Evolutionary conservation across 2,888 invertebrate genomes (phyloP), one percentile per base, ranked within the genome.

Genomic region (Eilema sororculum): DNA sequence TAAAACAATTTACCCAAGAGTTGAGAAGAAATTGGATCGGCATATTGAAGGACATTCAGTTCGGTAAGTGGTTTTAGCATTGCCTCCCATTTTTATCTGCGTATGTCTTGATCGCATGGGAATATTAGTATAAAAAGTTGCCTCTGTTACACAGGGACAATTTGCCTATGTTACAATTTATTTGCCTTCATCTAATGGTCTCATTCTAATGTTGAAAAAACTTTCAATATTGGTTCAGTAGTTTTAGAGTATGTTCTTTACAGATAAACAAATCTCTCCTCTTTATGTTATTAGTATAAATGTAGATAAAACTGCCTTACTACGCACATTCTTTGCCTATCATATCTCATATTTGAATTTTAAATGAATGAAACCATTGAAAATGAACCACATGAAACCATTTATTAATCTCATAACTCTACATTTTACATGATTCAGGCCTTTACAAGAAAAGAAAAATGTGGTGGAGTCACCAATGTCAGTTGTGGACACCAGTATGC

Each of bases 381-480:
- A 62, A 16, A 8, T 16, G 9, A 59, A 28, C 8, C 20, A 25
- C 6, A n/a, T n/a, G n/a, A n/a, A n/a, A n/a, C 3, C 16, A 16
- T 13, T 16, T 58, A 20, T 25, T 25, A 58, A 58, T 58, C 16
- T 16, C 6, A 9, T n/a, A 52, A 2, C 28, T 20, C 30, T 57
- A 24, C 8, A 16, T 52, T 4, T 64, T 66, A 16, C n/a, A 63
- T 33, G n/a, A 28, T 60, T 59, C 71, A 91, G 93, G 78, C 84
- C 84, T 70, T 88, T 95, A 68, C 91, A 93, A 89, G 93, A 94
- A 67, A 95, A 93, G 78, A 91, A 93, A 84, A 93, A 96, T 91
- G 95, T 90, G 52, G 89, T 93, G 80, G 95, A 95, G 83, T 96
- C 96, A 5, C 96, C 96, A 2, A 96, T 96, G 96, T 95, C 96